Evolutionary conservation across 2,888 invertebrate genomes (phyloP), one percentile per base, ranked within the genome.

Genomic region (Andrena minutula): DNA sequence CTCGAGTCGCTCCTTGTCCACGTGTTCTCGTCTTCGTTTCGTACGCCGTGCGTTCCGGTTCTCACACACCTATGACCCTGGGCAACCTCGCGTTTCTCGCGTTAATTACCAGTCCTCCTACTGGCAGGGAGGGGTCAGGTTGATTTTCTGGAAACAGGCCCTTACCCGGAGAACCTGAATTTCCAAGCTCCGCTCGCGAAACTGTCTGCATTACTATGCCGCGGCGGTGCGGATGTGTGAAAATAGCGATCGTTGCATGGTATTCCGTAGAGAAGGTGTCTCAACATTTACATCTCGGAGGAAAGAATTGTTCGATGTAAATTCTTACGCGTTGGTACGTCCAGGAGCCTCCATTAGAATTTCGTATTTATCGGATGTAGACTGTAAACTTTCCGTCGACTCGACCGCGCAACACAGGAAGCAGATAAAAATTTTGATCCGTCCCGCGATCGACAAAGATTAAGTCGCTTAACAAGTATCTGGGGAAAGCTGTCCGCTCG

Each of bases 21-120:
- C 89, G 82, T 70, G 88, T 91, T 91, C 92, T 92, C 91, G 91
- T 92, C 86, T 71, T 65, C 78, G 68, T 75, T 66, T 82, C 75
- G 86, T 89, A 86, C 82, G 83, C 60, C 75, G 69, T 79, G 77
- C 88, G 92, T 93, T 93, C 92, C 92, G 92, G 92, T 93, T 93
- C 92, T 92, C 91, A 92, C 90, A 91, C 90, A 90, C 90, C 87
- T 90, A 86, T 91, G 92, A 93, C 90, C 92, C 91, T 91, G 87
- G 77, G 65, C 72, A 58, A 73, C 71, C 76, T 66, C 65, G 79
- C 86, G 88, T 89, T 92, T 92, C 92, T 87, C 92, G 90, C 91
- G 89, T 92, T 93, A 92, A 92, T 91, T 89, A 78, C 47, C n/a
- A 58, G 28, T 60, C 58, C 76, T 64, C 75, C 66, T 58, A 28